These are phyloP conservation scores for Petrocephalus sullivani DNA, from an alignment of 2,797 vertebrate genomes.

Conservation along the genomic window DNA sequence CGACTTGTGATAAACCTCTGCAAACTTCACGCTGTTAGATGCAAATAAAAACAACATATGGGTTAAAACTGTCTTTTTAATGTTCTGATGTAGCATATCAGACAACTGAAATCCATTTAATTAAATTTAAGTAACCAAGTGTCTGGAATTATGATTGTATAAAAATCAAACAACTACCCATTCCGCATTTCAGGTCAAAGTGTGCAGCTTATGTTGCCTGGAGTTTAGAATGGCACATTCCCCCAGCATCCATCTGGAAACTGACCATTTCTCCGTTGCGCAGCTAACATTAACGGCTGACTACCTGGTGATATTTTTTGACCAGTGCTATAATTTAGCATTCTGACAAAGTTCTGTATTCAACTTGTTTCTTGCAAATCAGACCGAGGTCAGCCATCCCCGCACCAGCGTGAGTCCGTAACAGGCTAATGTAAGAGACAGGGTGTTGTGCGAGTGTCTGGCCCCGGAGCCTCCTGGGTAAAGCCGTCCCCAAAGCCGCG, in stretches of 20 bases:
- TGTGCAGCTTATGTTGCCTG: neutral
- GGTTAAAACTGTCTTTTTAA: neutral
- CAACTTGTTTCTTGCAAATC: neutral
- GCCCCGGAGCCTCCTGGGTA: constrained; percentile 46
- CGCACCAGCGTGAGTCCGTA: neutral
- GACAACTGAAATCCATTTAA: neutral
- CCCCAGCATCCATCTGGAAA: neutral
- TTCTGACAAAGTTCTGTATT: neutral
- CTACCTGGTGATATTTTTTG: neutral
- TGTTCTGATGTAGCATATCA: neutral
- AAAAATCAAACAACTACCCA: neutral
- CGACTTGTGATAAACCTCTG: too few species aligned
- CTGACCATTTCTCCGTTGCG: neutral
- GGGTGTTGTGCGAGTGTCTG: neutral
- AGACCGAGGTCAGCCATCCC: neutral
- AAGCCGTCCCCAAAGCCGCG: constrained; percentile 84
- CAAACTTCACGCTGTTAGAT: neutral
- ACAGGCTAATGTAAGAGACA: constrained; percentile 48
- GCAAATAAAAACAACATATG: neutral
- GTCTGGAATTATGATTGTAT: neutral
- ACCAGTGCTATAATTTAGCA: neutral
- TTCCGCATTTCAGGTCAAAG: neutral
- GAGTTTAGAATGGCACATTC: neutral
- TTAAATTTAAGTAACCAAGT: neutral
- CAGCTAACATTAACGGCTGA: neutral